Conservation (phyloP, 2,888 invertebrate genomes). For the Gryllus longicercus region DNA sequence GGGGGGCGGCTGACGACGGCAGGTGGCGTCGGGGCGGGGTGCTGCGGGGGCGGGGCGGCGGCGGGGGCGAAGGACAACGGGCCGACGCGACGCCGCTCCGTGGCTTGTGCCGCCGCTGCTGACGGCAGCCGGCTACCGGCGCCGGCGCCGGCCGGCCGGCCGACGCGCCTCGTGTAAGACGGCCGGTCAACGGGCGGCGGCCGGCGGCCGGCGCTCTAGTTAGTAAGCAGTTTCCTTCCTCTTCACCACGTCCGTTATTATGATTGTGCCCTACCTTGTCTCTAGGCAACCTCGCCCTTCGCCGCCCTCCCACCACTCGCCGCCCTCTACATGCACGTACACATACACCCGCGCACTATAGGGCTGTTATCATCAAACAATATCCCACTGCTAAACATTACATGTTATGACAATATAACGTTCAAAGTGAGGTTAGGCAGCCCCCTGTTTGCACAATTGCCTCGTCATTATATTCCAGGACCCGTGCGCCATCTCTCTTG, state of each 20-base stretch:
- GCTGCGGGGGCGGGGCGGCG: background rate
- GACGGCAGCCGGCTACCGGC: background rate
- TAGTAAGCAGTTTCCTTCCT: background rate
- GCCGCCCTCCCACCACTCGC: background rate
- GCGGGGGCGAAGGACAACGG: background rate
- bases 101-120: background rate
- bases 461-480: conserved; percentile 27
- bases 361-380: conserved; percentile 3
- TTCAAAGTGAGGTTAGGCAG: conserved; percentile 18
- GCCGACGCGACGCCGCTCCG: background rate
- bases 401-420: conserved; percentile 19
- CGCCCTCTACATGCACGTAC: background rate
- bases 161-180: background rate
- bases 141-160: background rate
- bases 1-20: background rate
- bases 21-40: background rate
- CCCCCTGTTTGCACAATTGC: conserved; percentile 31
- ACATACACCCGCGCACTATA: conserved; percentile 10
- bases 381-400: conserved; percentile 17
- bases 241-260: conserved; percentile 11
- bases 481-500: background rate
- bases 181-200: background rate
- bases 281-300: background rate
- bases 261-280: conserved; percentile 2
- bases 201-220: background rate